These are phyloP conservation scores for Pseudorhombus dupliciocellatus DNA, from an alignment of 2,113 vertebrate species.

Conservation along the genomic window DNA sequence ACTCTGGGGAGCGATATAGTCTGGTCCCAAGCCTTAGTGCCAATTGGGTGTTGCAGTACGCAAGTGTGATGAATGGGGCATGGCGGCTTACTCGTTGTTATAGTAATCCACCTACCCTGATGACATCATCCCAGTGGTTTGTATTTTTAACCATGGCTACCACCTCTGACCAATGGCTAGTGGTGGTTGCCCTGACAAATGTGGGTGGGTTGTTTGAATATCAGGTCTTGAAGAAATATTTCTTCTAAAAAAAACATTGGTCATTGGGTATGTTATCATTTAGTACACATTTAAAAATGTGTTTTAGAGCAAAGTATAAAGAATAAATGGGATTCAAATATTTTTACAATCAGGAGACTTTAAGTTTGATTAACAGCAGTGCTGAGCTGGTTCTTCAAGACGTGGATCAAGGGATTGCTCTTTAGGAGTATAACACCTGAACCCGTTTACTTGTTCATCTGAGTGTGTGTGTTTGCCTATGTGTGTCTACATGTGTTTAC, in stretches of 20 bases:
- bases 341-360: not conserved
- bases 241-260: slow-evolving; percentile 5
- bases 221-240: slow-evolving; percentile 58
- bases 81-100: slow-evolving; percentile 88
- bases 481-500: not conserved
- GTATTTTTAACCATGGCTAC: slow-evolving; percentile 79
- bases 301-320: too few species aligned
- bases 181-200: slow-evolving; percentile 62
- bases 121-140: slow-evolving; percentile 86
- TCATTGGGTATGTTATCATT: too few species aligned
- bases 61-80: slow-evolving; percentile 71
- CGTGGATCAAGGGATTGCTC: slow-evolving; percentile 22
- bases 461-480: not conserved
- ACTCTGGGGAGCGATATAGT: slow-evolving; percentile 28
- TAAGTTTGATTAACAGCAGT: not conserved
- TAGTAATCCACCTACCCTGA: slow-evolving; percentile 99
- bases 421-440: not conserved
- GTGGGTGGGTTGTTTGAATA: slow-evolving; percentile 2
- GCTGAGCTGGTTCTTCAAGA: slow-evolving; percentile 52
- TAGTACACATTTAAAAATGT: too few species aligned
- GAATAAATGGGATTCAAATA: not conserved
- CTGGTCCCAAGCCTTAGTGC: slow-evolving; percentile 36
- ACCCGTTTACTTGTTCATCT: not conserved
- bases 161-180: slow-evolving; percentile 66
- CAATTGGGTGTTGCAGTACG: slow-evolving; percentile 59